phyloP scores from a whole-genome alignment of 2,113 vertebrate genomes.

The Etia nguti region DNA sequence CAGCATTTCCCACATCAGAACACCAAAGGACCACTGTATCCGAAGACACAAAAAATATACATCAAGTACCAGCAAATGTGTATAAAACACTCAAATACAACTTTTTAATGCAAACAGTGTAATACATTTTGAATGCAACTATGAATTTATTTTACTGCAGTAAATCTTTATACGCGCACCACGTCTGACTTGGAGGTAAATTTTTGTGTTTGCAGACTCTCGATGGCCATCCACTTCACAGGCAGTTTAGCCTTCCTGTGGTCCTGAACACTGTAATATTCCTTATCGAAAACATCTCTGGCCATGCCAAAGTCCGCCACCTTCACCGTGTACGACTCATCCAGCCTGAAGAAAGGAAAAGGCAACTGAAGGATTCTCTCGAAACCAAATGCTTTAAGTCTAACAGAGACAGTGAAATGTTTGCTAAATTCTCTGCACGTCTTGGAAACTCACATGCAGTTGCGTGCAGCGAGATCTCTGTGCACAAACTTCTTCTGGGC shows the following conservation, averaged over 20 bases:
- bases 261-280: conserved; percentile 88
- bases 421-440: not conserved
- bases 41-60: not conserved
- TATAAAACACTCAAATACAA: not conserved
- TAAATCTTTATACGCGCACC: conserved; percentile 64
- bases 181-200: conserved; percentile 96
- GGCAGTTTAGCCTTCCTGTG: conserved; percentile 86
- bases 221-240: conserved; percentile 97
- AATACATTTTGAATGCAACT: not conserved
- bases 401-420: not conserved
- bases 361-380: not conserved
- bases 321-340: conserved; percentile 89
- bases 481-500: conserved; percentile 95
- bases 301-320: conserved; percentile 98
- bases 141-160: not conserved
- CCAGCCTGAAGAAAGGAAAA: conserved; percentile 76
- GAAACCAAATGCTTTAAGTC: not conserved
- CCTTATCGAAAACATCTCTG: conserved; percentile 89
- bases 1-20: conserved; percentile 95
- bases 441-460: conserved; percentile 89
- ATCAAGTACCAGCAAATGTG: not conserved
- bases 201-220: conserved; percentile 94
- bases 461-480: conserved; percentile 92
- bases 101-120: not conserved
- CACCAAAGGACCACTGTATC: conserved; percentile 91